Evolutionary conservation across 2,888 invertebrate species (phyloP), one percentile per base, ranked within the genome.

Genomic region (Agrotis exclamationis): DNA sequence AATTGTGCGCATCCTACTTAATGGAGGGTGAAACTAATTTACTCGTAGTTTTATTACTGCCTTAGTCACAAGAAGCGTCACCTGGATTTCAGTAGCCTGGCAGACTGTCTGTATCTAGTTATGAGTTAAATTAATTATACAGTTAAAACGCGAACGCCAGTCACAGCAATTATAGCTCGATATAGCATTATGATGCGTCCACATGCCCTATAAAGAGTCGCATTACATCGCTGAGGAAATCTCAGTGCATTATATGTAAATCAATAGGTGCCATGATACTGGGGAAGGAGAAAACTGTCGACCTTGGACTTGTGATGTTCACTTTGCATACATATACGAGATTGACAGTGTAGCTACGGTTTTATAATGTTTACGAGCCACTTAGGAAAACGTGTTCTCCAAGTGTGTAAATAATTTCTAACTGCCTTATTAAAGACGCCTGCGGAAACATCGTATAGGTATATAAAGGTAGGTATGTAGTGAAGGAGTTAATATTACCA

Each of bases 1-100:
- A 83, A 78, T 76, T 73, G 81, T 70, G 70, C 81, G 54, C 74
- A 76, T 81, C 83, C 70, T 80, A 71, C 64, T 70, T 58, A 68
- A 74, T 76, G 67, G 63, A 71, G 71, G 69, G 76, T 63, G 51
- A 78, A 74, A 70, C 48, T 78, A 74, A 80, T 76, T 80, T 70
- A 65, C 48, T 70, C 63, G 18, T 57, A 65, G 60, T 64, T 69
- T 68, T 69, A 70, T 54, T 67, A 67, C 13, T 54, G 33, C 22
- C 39, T 63, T 53, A 57, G 56, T 67, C 47, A 63, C 62, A 53
- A n/a, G 47, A 39, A 9, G 28, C 16, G 22, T 51, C 44, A 48
- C 20, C 56, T 57, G 39, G 22, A 62, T 20, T 13, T 13, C 13
- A 11, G 18, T 48, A 20, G n/a, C 11, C 13, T 28, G 16, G 18